Evolutionary conservation across 23 tunicate genomes (phyloP).

Genomic region (Halocynthia roretzi): DNA sequence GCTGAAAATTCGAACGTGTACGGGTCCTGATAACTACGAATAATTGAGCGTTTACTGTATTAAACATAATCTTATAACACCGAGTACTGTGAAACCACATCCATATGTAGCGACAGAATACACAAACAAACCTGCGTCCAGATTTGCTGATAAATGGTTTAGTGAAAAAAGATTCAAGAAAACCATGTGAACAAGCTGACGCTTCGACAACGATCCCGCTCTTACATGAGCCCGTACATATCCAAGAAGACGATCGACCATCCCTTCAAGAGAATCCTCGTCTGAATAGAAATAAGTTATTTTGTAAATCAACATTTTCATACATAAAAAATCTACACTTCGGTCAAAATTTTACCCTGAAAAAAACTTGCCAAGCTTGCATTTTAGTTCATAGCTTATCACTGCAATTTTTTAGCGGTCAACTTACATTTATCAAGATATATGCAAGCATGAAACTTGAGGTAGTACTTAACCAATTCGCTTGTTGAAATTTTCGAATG

Average conservation of each 20-base stretch:
- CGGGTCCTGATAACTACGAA: no score
- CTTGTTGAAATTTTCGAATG: conserved; percentile 82
- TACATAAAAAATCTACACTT: no score
- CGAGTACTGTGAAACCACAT: no score
- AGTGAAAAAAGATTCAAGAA: conserved; percentile 79
- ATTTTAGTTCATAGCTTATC: not conserved
- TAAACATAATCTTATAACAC: no score
- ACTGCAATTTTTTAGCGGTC: not conserved
- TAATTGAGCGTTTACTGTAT: no score
- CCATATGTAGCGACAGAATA: no score
- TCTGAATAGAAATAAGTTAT: conserved; percentile 27
- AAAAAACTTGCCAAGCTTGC: not conserved
- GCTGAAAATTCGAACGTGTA: no score
- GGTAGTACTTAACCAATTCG: conserved; percentile 73
- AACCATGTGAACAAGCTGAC: conserved; percentile 76
- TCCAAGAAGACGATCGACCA: conserved; percentile 61
- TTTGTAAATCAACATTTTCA: not conserved
- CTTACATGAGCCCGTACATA: conserved; percentile 60
- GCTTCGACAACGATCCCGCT: conserved; percentile 74
- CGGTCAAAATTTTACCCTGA: no score
- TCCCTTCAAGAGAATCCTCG: conserved; percentile 34
- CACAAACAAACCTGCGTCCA: no score
- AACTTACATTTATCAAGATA: conserved; percentile 71
- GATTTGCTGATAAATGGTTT: conserved; percentile 30
- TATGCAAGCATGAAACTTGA: conserved; percentile 90